Conservation (phyloP, 2,888 invertebrate species). For the Rhodophaea formosa region DNA sequence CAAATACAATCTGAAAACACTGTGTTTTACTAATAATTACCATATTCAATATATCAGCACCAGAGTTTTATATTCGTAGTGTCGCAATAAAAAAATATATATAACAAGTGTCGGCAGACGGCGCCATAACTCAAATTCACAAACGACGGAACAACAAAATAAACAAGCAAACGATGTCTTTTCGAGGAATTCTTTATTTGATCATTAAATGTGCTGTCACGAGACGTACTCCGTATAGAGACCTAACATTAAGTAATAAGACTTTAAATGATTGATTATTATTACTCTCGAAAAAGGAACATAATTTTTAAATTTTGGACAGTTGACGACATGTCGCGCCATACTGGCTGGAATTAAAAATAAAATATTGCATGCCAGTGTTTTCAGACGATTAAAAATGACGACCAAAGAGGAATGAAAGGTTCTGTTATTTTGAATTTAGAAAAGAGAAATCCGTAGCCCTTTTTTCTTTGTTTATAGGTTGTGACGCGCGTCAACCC, state of each 20-base stretch:
- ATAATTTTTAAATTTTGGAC: conserved; percentile 1
- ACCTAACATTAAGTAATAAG: neutral
- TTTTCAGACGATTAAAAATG: too few species aligned
- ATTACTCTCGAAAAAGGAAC: neutral
- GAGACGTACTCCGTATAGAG: neutral
- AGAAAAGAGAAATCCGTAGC: neutral
- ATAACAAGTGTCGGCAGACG: conserved; percentile 22
- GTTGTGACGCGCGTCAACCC: conserved; percentile 37
- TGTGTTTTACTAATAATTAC: too few species aligned
- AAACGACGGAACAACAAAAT: conserved; percentile 32
- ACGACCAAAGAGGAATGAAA: neutral
- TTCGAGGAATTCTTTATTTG: conserved; percentile 28
- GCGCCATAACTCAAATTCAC: conserved; percentile 49
- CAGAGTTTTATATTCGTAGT: conserved; percentile 12
- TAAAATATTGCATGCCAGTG: conserved; percentile 4
- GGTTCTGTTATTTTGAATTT: neutral
- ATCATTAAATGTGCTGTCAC: conserved; percentile 15
- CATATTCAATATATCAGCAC: neutral
- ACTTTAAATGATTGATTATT: neutral
- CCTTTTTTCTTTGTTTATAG: neutral
- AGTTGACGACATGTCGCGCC: conserved; percentile 8
- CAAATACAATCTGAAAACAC: too few species aligned
- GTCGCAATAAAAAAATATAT: conserved; percentile 24
- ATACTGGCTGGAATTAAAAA: neutral
- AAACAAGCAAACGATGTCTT: conserved; percentile 2